A percentile compares a stretch with the other conserved stretches of the same genome.
These are phyloP conservation scores for Tragelaphus buxtoni DNA, from an alignment of 2,113 vertebrate species.

Conservation along the genomic window DNA sequence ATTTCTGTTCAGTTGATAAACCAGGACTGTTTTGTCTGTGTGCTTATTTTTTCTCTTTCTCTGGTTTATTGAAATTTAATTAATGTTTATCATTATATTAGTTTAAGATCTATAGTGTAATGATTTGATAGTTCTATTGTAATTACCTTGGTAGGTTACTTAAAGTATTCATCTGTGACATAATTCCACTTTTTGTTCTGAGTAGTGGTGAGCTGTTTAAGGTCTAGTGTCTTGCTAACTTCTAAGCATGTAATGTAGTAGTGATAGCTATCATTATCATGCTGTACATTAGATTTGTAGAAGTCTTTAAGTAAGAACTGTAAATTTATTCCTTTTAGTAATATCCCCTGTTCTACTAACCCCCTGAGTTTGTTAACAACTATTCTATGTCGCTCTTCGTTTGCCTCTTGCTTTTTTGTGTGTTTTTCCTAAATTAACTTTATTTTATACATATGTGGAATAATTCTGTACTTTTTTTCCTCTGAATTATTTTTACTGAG, in stretches of 20 bases:
- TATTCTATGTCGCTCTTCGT: not conserved
- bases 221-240: not conserved
- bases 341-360: not conserved
- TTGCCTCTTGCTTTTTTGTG: not conserved
- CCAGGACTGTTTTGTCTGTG: not conserved
- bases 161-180: not conserved
- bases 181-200: not conserved
- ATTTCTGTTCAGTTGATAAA: not conserved
- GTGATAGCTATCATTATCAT: not conserved
- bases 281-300: not conserved
- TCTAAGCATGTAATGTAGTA: not conserved
- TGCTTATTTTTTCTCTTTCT: not conserved
- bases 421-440: not conserved
- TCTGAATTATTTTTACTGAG: not conserved
- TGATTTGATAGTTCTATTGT: not conserved
- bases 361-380: not conserved
- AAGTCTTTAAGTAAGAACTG: not conserved
- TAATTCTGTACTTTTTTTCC: not conserved
- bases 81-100: not conserved
- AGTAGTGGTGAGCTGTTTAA: not conserved
- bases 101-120: not conserved
- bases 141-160: not conserved
- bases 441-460: not conserved
- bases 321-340: not conserved
- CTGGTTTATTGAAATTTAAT: not conserved